These are phyloP conservation scores for Mactra quadrangularis DNA, from an alignment of 1,140 invertebrate genomes.

Conservation along the genomic window DNA sequence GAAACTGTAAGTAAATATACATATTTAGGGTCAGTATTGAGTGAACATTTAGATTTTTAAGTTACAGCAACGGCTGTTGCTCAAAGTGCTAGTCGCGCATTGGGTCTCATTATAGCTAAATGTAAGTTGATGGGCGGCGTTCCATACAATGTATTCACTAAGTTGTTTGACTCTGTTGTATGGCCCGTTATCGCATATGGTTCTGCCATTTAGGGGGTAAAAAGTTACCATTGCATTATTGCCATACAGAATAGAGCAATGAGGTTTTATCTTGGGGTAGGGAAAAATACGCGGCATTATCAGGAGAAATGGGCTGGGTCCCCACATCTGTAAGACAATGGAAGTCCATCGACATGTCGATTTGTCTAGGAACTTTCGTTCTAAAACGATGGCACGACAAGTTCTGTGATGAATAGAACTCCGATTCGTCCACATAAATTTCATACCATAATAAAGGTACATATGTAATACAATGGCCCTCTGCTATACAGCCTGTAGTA, in stretches of 20 bases:
- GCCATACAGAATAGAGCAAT: constrained; percentile 26
- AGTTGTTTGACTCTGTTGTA: constrained; percentile 38
- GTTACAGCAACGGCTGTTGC: constrained; percentile 24
- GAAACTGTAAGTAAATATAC: constrained; percentile 24
- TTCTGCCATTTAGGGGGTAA: constrained; percentile 10
- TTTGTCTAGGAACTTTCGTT: no score
- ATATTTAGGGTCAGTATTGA: neutral
- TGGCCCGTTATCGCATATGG: constrained; percentile 38
- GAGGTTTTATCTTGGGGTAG: constrained; percentile 32
- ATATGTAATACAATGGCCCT: no score
- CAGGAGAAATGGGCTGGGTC: constrained; percentile 35
- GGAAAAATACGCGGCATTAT: constrained; percentile 39
- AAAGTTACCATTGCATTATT: constrained; percentile 3
- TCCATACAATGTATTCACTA: constrained; percentile 8
- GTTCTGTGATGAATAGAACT: no score
- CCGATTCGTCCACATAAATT: no score
- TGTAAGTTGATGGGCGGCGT: constrained; percentile 19
- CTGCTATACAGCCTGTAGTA: no score
- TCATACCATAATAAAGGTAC: no score
- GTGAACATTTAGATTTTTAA: constrained; percentile 26
- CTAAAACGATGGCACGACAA: no score
- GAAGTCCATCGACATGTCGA: constrained; percentile 1
- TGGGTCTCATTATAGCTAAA: constrained; percentile 12
- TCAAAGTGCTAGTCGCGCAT: constrained; percentile 9
- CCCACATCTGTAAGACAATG: constrained; percentile 12